phyloP scores from a whole-genome alignment of 1,140 invertebrate species.

The Drosophila kikkawai region DNA sequence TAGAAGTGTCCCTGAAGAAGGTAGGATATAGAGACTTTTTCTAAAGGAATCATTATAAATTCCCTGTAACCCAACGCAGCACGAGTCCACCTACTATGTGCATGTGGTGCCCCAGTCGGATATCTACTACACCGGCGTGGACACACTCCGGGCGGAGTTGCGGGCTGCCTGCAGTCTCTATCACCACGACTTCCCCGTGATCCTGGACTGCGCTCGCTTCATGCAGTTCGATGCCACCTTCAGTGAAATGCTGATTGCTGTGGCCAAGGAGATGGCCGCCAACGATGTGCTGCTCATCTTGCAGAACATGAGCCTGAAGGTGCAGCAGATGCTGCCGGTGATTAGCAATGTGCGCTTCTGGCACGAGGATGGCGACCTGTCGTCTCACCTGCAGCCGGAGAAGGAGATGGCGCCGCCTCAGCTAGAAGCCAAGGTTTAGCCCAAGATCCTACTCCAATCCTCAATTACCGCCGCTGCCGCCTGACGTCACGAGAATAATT shows the following conservation, averaged over 20 bases:
- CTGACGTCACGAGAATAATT: constrained; percentile 17
- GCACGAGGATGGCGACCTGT: constrained; percentile 50
- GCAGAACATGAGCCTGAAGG: constrained; percentile 64
- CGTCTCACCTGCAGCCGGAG: constrained; percentile 35
- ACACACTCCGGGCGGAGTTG: constrained; percentile 86
- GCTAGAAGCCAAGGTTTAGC: constrained; percentile 43
- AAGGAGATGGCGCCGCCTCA: constrained; percentile 2
- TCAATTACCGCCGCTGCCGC: background rate
- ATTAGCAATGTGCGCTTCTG: constrained; percentile 59
- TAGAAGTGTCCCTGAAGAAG: constrained; percentile 88
- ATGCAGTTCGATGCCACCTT: constrained; percentile 88
- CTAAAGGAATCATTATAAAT: background rate
- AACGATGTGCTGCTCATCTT: constrained; percentile 67
- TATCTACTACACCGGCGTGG: constrained; percentile 88
- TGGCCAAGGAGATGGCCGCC: constrained; percentile 72
- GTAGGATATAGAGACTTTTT: constrained; percentile 81
- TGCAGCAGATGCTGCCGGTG: constrained; percentile 69
- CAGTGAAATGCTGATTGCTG: constrained; percentile 85
- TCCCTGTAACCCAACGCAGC: constrained; percentile 20
- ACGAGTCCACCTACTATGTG: constrained; percentile 85
- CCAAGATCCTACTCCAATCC: background rate
- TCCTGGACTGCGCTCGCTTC: constrained; percentile 87
- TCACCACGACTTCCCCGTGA: constrained; percentile 85
- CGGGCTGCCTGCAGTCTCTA: constrained; percentile 84
- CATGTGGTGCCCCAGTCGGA: constrained; percentile 87